These are phyloP conservation scores for Tribolium madens DNA, from an alignment of 1,140 invertebrate genomes.

Conservation along the genomic window DNA sequence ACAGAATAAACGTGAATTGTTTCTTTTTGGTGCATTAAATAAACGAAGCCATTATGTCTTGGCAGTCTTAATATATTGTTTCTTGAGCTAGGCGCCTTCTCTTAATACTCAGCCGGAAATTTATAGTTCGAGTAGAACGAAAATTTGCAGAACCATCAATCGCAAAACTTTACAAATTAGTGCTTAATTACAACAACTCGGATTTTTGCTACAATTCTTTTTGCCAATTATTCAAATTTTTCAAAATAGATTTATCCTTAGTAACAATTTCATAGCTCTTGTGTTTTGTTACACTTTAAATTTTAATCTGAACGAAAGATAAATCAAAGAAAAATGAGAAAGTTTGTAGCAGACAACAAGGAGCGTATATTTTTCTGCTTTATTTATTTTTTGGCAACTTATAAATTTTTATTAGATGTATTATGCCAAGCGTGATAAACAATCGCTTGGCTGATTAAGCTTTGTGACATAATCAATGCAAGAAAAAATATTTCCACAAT, in stretches of 20 bases:
- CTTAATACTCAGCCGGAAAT: slow-evolving; percentile 30
- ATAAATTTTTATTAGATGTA: background rate
- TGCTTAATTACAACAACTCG: background rate
- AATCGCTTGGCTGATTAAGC: background rate
- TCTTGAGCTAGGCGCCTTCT: slow-evolving; percentile 29
- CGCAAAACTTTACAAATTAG: slow-evolving; percentile 24
- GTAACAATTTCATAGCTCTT: too few relatives aligned
- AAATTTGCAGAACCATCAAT: slow-evolving; percentile 33
- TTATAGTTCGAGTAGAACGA: slow-evolving; percentile 18
- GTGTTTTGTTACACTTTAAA: background rate
- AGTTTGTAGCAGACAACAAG: background rate
- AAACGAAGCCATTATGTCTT: slow-evolving; percentile 36
- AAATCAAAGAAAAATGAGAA: background rate
- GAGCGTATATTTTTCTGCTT: background rate
- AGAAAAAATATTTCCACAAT: too few relatives aligned
- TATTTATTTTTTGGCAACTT: background rate
- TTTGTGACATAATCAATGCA: background rate
- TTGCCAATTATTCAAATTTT: too few relatives aligned
- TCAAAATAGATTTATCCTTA: too few relatives aligned
- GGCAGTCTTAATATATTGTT: slow-evolving; percentile 39
- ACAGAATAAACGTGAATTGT: slow-evolving; percentile 6
- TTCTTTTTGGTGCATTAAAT: slow-evolving; percentile 39
- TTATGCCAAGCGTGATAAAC: background rate
- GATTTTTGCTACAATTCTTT: too few relatives aligned
- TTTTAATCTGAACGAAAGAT: background rate